Percentiles rank a stretch among this genome's conserved stretches.
phyloP scores from a whole-genome alignment of 2,888 invertebrate species.

The Encarsia formosa region DNA sequence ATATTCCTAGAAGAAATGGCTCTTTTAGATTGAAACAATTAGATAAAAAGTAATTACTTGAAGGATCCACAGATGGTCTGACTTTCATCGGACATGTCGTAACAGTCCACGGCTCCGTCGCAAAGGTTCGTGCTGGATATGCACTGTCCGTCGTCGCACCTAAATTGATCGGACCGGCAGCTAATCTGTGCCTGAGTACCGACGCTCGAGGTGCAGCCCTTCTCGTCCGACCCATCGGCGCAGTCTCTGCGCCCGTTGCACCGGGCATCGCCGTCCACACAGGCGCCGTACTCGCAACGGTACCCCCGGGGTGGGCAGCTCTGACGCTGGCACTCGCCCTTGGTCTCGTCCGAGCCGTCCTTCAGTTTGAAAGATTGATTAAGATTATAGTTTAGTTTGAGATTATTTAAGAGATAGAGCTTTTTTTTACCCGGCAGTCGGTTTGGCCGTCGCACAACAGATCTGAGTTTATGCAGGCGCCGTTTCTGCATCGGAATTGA shows the following conservation, averaged over 20 bases:
- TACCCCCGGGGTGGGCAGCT: slow-evolving; percentile 57
- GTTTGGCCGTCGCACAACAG: slow-evolving; percentile 51
- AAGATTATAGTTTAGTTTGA: no score
- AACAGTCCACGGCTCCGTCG: slow-evolving; percentile 43
- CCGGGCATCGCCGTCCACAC: slow-evolving; percentile 56
- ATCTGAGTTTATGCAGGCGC: slow-evolving; percentile 49
- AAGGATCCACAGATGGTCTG: slow-evolving; percentile 33
- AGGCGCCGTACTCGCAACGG: slow-evolving; percentile 62
- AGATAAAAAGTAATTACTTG: no score
- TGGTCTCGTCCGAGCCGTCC: slow-evolving; percentile 54
- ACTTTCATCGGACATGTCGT: slow-evolving; percentile 43
- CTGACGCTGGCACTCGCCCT: slow-evolving; percentile 34
- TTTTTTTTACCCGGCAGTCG: slow-evolving; percentile 50
- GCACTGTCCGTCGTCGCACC: slow-evolving; percentile 41
- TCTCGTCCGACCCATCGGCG: slow-evolving; percentile 55
- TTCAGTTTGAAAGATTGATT: no score
- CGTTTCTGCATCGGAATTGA: slow-evolving; percentile 42
- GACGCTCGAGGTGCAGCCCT: slow-evolving; percentile 50
- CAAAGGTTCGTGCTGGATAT: slow-evolving; percentile 33
- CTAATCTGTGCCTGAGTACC: not conserved
- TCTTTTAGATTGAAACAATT: no score
- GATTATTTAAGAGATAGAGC: no score
- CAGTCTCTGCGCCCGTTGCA: slow-evolving; percentile 56
- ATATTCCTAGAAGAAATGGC: no score
- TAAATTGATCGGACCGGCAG: slow-evolving; percentile 34